Evolutionary conservation across 2,797 vertebrate genomes (phyloP).

Genomic region (Hemitrygon akajei): DNA sequence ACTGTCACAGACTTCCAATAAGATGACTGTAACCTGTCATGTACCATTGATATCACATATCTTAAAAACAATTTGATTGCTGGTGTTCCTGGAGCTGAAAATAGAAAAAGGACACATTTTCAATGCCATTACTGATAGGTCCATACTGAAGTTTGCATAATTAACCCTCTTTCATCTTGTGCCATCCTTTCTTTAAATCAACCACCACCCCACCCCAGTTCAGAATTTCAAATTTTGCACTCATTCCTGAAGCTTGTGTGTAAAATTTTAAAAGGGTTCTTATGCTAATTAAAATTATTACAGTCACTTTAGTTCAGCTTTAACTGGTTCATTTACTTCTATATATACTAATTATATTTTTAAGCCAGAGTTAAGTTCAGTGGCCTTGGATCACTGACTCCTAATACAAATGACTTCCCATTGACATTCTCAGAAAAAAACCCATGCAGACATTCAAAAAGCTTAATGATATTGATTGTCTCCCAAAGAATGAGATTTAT

Average conservation of each 20-base stretch:
- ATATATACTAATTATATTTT: no score
- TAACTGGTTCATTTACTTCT: no score
- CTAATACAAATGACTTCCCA: not conserved
- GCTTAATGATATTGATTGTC: not conserved
- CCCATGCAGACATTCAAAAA: not conserved
- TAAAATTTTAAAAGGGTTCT: not conserved
- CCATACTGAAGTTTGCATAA: not conserved
- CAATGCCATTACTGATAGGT: not conserved
- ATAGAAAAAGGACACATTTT: not conserved
- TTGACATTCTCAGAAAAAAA: not conserved
- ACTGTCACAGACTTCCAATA: no score
- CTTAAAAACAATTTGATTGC: no score
- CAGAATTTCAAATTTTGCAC: not conserved
- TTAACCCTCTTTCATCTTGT: not conserved
- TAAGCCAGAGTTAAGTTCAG: not conserved
- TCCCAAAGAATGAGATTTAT: not conserved
- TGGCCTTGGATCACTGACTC: not conserved
- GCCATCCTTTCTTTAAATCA: not conserved
- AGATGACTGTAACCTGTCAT: no score
- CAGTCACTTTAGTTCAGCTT: not conserved
- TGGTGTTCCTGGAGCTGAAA: no score
- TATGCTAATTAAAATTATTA: not conserved
- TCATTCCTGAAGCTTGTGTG: not conserved
- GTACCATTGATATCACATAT: no score
- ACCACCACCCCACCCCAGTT: not conserved